Evolutionary conservation across 2,797 vertebrate species (phyloP).

Genomic region (Poliocrania exsul): DNA sequence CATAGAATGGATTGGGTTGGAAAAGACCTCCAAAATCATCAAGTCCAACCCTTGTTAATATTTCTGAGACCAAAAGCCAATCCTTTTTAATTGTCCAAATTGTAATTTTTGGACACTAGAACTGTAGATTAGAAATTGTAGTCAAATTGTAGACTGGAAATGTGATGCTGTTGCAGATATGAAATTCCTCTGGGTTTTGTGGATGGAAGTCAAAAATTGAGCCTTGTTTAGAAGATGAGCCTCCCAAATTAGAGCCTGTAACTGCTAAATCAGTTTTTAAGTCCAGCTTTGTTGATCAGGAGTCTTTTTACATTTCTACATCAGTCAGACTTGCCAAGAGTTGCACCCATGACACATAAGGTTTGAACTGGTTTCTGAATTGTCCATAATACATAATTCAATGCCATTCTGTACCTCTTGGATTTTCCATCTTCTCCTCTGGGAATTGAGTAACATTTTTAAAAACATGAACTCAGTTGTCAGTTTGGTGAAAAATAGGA

Average conservation of each 20-base stretch:
- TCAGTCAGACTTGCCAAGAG: not conserved
- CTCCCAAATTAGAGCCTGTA: not conserved
- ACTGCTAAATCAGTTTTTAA: not conserved
- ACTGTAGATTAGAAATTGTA: too few species aligned
- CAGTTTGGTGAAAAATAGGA: conserved; percentile 19
- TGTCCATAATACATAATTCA: not conserved
- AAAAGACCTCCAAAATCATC: too few species aligned
- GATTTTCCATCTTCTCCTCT: not conserved
- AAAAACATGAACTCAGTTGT: not conserved
- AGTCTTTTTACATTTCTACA: not conserved
- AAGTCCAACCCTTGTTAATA: too few species aligned
- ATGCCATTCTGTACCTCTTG: not conserved
- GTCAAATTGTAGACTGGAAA: not conserved
- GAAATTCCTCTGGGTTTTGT: not conserved
- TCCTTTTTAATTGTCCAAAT: not conserved
- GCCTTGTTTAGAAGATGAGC: not conserved
- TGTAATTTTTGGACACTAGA: not conserved
- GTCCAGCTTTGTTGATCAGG: not conserved
- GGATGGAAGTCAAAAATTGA: not conserved
- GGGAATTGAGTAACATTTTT: conserved; percentile 2
- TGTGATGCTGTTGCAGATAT: not conserved
- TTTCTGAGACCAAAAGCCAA: not conserved
- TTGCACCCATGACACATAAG: not conserved
- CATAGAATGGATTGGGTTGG: too few species aligned
- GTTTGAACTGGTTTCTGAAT: not conserved